Evolutionary conservation across 2,113 vertebrate species (phyloP).

Genomic region (Otocyon megalotis): DNA sequence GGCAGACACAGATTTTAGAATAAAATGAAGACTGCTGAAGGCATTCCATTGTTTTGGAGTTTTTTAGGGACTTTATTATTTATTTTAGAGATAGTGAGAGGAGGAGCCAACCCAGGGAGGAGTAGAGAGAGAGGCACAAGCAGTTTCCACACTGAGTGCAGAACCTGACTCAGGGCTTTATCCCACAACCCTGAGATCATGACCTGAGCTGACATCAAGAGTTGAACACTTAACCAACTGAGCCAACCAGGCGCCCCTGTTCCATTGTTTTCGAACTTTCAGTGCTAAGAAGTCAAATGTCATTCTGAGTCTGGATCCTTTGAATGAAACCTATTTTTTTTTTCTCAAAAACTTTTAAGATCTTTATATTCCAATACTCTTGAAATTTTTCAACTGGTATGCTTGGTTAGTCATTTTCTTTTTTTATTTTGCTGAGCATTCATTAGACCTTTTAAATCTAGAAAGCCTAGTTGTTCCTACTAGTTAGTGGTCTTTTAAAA

Average conservation of each 20-base stretch:
- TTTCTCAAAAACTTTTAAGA: not conserved
- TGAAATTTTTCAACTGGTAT: not conserved
- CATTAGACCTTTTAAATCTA: not conserved
- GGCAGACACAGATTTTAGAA: not conserved
- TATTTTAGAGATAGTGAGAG: not conserved
- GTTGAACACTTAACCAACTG: not conserved
- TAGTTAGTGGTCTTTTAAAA: not conserved
- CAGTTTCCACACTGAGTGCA: not conserved
- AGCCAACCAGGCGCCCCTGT: not conserved
- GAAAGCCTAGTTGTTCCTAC: not conserved
- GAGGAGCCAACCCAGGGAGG: not conserved
- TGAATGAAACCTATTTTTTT: not conserved
- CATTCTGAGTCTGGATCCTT: not conserved
- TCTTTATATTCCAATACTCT: not conserved
- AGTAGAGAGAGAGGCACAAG: not conserved
- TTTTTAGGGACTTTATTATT: not conserved
- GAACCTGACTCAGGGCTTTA: not conserved
- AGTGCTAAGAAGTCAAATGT: not conserved
- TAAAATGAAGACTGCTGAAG: slow-evolving; percentile 15
- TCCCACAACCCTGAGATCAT: not conserved
- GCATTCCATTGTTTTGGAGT: not conserved
- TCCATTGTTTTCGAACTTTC: not conserved
- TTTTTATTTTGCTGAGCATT: not conserved
- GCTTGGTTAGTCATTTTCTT: not conserved
- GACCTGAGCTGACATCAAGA: not conserved